Percentiles rank a stretch among this genome's conserved stretches.
These are phyloP conservation scores for Troilus luridus DNA, from an alignment of 2,888 invertebrate species.

Conservation along the genomic window DNA sequence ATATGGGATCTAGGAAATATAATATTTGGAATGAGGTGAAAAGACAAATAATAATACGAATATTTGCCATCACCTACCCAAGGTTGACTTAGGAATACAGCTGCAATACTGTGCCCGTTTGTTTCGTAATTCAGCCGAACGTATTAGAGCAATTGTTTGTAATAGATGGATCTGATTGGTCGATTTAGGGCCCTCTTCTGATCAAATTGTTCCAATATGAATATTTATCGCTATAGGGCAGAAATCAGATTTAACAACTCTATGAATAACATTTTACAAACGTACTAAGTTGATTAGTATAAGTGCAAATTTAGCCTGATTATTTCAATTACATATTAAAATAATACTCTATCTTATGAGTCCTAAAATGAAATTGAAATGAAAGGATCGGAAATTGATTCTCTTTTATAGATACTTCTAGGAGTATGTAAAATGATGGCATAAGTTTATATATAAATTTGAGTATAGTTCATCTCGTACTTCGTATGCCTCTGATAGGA, in stretches of 20 bases:
- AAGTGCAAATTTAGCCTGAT: background rate
- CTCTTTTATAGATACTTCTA: too few species aligned
- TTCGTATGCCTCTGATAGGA: too few species aligned
- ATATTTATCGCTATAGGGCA: background rate
- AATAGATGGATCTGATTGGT: constrained; percentile 6
- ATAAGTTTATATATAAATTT: too few species aligned
- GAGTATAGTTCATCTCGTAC: too few species aligned
- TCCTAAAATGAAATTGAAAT: too few species aligned
- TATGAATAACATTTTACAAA: background rate
- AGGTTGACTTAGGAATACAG: background rate
- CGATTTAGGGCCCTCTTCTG: background rate
- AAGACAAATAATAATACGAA: too few species aligned
- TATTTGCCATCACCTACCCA: background rate
- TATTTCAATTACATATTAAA: background rate
- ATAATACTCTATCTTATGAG: too few species aligned
- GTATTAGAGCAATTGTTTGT: constrained; percentile 17
- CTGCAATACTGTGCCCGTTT: background rate
- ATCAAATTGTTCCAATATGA: constrained; percentile 15
- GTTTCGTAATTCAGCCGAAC: background rate
- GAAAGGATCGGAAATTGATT: too few species aligned
- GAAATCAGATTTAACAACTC: background rate
- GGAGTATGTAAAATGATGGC: too few species aligned
- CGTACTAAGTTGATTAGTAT: background rate
- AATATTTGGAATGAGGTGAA: too few species aligned
- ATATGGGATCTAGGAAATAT: too few species aligned